Evolutionary conservation across 2,797 vertebrate genomes (phyloP).

Genomic region (Thunnus albacares): DNA sequence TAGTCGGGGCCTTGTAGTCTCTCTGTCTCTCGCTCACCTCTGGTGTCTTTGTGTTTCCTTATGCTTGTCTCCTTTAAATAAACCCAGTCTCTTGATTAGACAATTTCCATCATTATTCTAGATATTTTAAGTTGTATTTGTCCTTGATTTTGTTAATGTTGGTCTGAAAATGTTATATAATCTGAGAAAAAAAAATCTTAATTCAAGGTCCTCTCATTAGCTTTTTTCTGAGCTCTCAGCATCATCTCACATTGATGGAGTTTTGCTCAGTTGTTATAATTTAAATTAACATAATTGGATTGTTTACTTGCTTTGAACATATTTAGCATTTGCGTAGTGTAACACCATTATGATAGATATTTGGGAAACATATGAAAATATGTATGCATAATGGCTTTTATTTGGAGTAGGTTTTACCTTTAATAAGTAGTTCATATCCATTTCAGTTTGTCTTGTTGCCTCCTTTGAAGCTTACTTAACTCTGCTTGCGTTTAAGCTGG

Average conservation of each 20-base stretch:
- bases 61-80: neutral
- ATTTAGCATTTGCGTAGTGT: neutral
- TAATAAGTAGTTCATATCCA: neutral
- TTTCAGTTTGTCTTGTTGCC: conserved; percentile 2
- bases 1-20: conserved; percentile 29
- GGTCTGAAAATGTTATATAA: neutral
- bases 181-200: no score
- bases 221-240: no score
- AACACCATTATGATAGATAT: neutral
- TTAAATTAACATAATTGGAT: neutral
- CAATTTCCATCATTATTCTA: neutral
- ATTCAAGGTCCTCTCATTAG: no score
- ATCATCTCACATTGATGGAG: no score
- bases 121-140: neutral
- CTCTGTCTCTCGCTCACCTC: conserved; percentile 6
- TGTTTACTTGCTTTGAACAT: neutral
- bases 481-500: conserved; percentile 9
- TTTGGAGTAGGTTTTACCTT: neutral
- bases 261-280: no score
- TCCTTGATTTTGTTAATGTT: neutral
- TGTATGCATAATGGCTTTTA: neutral
- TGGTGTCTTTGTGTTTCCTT: conserved; percentile 5
- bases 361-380: neutral
- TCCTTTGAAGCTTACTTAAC: neutral
- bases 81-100: neutral